Base-by-base conservation (phyloP, 1,140 invertebrate species). In the Anoplolepis gracilipes region DNA sequence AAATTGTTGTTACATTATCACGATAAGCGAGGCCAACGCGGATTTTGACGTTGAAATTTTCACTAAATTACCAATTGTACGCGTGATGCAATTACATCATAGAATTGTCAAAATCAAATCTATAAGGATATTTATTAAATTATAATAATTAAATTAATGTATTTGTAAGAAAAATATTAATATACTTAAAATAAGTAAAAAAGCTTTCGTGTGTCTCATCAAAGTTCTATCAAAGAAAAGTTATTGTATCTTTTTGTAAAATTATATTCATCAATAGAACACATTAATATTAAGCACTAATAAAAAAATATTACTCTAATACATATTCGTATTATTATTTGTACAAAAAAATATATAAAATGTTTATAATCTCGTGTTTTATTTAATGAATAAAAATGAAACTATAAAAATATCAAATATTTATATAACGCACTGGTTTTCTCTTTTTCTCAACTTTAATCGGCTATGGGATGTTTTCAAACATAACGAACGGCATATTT, bases 1-100 rank as follows among this genome's bases (percentile, higher is more conserved):
- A 82, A 82, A 82, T 82, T 82, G 78, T 82, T 82, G 78, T 73
- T 82, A 69, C 78, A 73, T 82, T 82, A 69, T 82, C 67, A 55
- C 78, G 67, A 82, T 42, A 55, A 82, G 67, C 78, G 78, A 59
- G 10, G 67, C 36, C 30, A 69, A 36, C 10, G 25, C 53, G 78
- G 78, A 73, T 72, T 82, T 72, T 73, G 78, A 82, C 36, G 78
- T 73, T 82, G 67, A 82, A 82, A 82, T 82, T 82, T 82, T 82
- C 78, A 61, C 36, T 42, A 73, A 82, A 82, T 82, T 82, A 79
- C 77, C 53, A 36, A 73, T 72, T 69, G 64, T 79, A 25, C 36
- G 67, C 67, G 67, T 39, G 78, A 82, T 82, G 67, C 67, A 82
- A 73, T 82, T 73, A 73, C 28, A 82, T 73, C 72, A 72, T 82